Evolutionary conservation across 2,797 vertebrate genomes (phyloP).

Genomic region (Rhabdophis nuchalis): DNA sequence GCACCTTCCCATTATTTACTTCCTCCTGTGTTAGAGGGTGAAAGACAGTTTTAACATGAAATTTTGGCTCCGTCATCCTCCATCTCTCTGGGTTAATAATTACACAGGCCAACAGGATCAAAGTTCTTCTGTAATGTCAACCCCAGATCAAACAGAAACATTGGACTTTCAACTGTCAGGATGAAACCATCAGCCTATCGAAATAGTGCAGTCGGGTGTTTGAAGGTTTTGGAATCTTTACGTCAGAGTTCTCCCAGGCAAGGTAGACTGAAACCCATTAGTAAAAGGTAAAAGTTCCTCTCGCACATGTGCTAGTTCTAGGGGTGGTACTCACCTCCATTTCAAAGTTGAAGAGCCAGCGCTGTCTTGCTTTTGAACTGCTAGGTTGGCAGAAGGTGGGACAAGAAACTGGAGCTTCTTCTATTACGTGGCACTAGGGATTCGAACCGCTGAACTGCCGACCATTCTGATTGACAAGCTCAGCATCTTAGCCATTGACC

Average conservation of each 20-base stretch:
- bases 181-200: slow-evolving; percentile 32
- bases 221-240: background rate
- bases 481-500: too few species aligned
- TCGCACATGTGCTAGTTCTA: too few species aligned
- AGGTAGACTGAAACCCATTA: background rate
- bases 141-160: slow-evolving; percentile 21
- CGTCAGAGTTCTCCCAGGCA: background rate
- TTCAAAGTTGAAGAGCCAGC: too few species aligned
- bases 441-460: too few species aligned
- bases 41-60: slow-evolving; percentile 1
- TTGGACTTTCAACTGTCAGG: slow-evolving; percentile 39
- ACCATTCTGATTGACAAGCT: too few species aligned
- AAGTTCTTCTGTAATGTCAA: slow-evolving; percentile 35
- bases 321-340: too few species aligned
- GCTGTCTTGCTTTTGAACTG: too few species aligned
- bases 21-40: slow-evolving; percentile 3
- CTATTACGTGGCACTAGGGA: too few species aligned
- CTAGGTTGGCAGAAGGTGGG: too few species aligned
- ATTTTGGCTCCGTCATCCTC: slow-evolving; percentile 9
- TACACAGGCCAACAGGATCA: background rate
- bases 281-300: too few species aligned
- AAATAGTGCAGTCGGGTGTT: slow-evolving; percentile 6
- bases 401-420: too few species aligned
- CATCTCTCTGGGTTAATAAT: slow-evolving; percentile 1
- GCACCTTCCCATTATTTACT: background rate